These are phyloP conservation scores for Psilanteris sp. DNA, from an alignment of 1,140 invertebrate species.

Conservation along the genomic window DNA sequence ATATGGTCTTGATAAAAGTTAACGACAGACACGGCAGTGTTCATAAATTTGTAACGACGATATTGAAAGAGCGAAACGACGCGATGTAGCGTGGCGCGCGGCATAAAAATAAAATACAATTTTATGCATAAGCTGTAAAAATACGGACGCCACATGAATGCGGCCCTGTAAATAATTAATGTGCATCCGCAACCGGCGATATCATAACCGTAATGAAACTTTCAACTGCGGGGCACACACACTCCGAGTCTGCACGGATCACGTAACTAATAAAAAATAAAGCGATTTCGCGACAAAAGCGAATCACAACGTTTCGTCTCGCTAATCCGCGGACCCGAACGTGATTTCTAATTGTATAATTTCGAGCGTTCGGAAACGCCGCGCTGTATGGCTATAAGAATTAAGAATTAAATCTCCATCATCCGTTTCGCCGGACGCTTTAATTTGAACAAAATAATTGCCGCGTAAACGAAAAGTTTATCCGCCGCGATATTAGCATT, in stretches of 20 bases:
- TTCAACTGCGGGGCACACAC: background rate
- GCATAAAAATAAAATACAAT: conserved; percentile 8
- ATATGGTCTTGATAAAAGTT: no score
- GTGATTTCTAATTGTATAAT: conserved; percentile 14
- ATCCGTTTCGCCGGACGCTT: background rate
- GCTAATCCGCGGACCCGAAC: background rate
- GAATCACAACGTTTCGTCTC: no score
- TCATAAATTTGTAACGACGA: conserved; percentile 18
- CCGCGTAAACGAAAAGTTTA: conserved; percentile 7
- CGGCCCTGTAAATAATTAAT: conserved; percentile 34
- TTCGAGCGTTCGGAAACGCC: background rate
- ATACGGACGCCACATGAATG: conserved; percentile 10
- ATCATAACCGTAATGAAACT: conserved; percentile 17
- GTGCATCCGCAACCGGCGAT: conserved; percentile 7
- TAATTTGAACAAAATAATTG: conserved; percentile 33
- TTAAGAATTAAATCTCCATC: background rate
- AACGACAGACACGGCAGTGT: conserved; percentile 2
- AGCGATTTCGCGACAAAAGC: conserved; percentile 11
- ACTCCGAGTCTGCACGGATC: background rate
- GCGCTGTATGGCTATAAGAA: no score
- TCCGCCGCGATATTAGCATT: conserved; percentile 16
- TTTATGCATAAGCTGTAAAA: conserved; percentile 27
- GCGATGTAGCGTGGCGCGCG: background rate
- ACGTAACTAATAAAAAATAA: conserved; percentile 47
- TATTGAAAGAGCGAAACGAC: conserved; percentile 19